Base-by-base conservation (phyloP, 2,888 invertebrate genomes). In the Cremastinae sp. region DNA sequence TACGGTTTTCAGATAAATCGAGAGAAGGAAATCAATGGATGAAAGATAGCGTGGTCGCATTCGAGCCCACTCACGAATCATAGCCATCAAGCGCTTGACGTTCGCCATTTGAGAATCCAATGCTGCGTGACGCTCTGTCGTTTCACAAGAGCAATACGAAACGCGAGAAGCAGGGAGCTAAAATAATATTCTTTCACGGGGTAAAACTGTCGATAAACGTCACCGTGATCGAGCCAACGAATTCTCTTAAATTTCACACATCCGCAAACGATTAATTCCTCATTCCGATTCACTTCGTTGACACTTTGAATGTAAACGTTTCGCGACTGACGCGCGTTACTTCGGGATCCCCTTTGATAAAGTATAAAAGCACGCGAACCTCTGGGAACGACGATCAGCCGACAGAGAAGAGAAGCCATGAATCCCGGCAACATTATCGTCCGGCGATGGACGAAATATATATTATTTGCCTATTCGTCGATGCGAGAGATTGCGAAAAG, bases 391-490 rank as follows among this genome's bases (percentile, higher is more conserved):
- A 87, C 78, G 74, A 88, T 79, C 36, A 89, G 73, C 34, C 85
- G 86, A 68, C 89, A 89, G 72, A 89, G 70, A 22, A 85, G 56
- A 16, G 86, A 85, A 49, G 84, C 81, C 45, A 89, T 75, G 51
- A 86, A 83, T 47, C 79, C 78, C 51, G 88, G 87, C 76, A 89
- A 71, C 87, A 87, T 87, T 80, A 78, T 80, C 68, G 71, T 75
- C 70, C n/a, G n/a, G n/a, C 71, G 62, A 72, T 66, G 66, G 59
- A 68, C 74, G 34, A 54, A 20, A n/a, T 43, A 38, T 16, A 54
- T 16, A 14, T 7, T 38, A 16, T 56, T 45, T 49, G 41, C 49
- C 14, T 38, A 28, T 16, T 54, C 36, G 16, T 41, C 28, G 36
- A 7, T 41, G 61, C 0, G 22, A 36, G 18, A 28, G 56, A 66